Evolutionary conservation across 2,888 invertebrate genomes (phyloP).

Genomic region (Xanthia icteritia): DNA sequence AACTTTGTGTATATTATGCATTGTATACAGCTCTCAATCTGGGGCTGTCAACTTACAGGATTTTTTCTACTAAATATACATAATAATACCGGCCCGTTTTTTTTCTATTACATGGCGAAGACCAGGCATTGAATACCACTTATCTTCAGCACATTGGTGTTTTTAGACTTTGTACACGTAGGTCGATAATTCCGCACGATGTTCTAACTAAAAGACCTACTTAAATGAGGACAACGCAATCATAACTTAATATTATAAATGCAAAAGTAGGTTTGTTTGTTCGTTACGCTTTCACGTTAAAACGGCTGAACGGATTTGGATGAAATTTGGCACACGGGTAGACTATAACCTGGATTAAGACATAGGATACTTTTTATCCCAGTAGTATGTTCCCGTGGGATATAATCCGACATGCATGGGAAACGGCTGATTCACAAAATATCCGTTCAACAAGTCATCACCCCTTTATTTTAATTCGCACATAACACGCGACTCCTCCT

Average conservation of each 20-base stretch:
- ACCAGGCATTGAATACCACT: neutral
- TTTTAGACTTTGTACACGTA: neutral
- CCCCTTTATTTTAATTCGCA: constrained; percentile 44
- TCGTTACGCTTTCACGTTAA: too few relatives aligned
- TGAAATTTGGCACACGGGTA: too few relatives aligned
- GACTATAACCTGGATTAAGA: too few relatives aligned
- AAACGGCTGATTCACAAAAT: neutral
- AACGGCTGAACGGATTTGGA: too few relatives aligned
- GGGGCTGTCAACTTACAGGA: neutral
- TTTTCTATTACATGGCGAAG: neutral
- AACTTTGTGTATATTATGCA: neutral
- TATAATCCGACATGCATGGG: neutral
- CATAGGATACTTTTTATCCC: too few relatives aligned
- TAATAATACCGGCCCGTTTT: neutral
- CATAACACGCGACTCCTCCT: constrained; percentile 41
- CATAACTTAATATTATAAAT: too few relatives aligned
- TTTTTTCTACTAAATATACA: neutral
- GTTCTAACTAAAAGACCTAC: neutral
- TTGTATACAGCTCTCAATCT: neutral
- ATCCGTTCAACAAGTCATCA: constrained; percentile 6
- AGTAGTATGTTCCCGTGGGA: too few relatives aligned
- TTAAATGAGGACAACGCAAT: neutral
- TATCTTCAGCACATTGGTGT: neutral
- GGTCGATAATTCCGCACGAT: neutral
- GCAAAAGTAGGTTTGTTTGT: too few relatives aligned